phyloP scores from a whole-genome alignment of 2,113 vertebrate species.

The Trachemys scripta region DNA sequence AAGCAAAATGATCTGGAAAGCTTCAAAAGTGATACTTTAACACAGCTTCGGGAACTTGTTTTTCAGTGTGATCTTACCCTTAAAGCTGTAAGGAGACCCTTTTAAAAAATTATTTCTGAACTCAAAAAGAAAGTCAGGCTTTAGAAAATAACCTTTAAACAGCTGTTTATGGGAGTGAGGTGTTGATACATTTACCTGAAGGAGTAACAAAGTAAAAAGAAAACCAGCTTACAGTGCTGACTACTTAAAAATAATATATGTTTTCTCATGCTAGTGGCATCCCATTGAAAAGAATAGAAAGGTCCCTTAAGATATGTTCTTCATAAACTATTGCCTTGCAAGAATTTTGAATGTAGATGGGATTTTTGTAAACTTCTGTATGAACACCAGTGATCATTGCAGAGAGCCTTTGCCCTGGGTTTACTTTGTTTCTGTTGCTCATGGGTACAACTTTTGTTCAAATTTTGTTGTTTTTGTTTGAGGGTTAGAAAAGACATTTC shows the following conservation, averaged over 20 bases:
- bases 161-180: neutral
- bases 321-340: neutral
- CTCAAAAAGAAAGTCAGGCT: neutral
- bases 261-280: neutral
- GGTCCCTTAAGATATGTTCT: neutral
- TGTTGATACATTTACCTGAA: neutral
- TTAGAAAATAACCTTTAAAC: neutral
- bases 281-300: neutral
- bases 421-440: neutral
- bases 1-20: constrained; percentile 89
- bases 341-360: neutral
- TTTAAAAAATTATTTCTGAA: neutral
- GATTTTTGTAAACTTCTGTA: neutral
- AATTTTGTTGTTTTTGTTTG: neutral
- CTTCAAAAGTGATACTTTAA: constrained; percentile 91
- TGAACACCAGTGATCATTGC: neutral
- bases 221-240: neutral
- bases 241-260: neutral
- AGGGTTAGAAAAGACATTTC: neutral
- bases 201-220: neutral
- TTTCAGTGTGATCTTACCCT: constrained; percentile 98
- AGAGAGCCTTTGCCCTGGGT: neutral
- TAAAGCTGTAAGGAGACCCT: constrained; percentile 89
- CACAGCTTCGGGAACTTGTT: constrained; percentile 92
- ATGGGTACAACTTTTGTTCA: neutral